A percentile compares a stretch with the other conserved stretches of the same genome.
phyloP scores from a whole-genome alignment of 1,140 invertebrate species.

The Drosophila eugracilis region DNA sequence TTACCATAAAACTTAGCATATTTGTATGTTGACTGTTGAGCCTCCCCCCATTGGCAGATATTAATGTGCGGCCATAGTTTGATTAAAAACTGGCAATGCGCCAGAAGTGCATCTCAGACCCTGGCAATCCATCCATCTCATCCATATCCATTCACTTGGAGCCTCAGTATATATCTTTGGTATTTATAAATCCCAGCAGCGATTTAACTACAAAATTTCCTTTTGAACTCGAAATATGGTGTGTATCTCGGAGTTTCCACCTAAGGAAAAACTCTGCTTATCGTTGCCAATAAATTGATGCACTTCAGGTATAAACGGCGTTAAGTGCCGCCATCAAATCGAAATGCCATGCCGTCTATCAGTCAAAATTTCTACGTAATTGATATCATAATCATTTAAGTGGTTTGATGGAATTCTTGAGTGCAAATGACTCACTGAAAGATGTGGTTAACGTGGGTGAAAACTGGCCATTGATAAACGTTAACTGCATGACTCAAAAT shows the following conservation, averaged over 20 bases:
- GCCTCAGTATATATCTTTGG: too few species aligned
- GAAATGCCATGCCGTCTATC: slow-evolving; percentile 28
- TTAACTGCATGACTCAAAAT: slow-evolving; percentile 20
- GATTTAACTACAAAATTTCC: slow-evolving; percentile 11
- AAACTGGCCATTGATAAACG: slow-evolving; percentile 22
- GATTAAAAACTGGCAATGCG: slow-evolving; percentile 75
- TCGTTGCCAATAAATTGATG: slow-evolving; percentile 17
- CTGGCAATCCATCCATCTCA: slow-evolving; percentile 77
- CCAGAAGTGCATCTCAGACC: slow-evolving; percentile 60
- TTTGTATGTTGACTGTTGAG: slow-evolving; percentile 63
- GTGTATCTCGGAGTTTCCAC: background rate
- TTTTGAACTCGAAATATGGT: background rate
- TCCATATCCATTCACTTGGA: slow-evolving; percentile 53
- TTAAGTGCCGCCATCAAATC: slow-evolving; percentile 14
- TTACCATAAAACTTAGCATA: slow-evolving; percentile 84
- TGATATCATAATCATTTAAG: slow-evolving; percentile 2
- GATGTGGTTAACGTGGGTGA: slow-evolving; percentile 4
- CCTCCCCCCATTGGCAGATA: slow-evolving; percentile 72
- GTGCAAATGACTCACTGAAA: slow-evolving; percentile 31
- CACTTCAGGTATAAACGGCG: slow-evolving; percentile 7
- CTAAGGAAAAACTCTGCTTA: slow-evolving; percentile 28
- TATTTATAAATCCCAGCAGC: slow-evolving; percentile 30
- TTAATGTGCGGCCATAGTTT: slow-evolving; percentile 81
- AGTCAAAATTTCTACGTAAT: slow-evolving; percentile 20
- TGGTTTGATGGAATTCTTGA: background rate